Base-by-base conservation (phyloP, 2,888 invertebrate genomes). In the Tenthredo notha region DNA sequence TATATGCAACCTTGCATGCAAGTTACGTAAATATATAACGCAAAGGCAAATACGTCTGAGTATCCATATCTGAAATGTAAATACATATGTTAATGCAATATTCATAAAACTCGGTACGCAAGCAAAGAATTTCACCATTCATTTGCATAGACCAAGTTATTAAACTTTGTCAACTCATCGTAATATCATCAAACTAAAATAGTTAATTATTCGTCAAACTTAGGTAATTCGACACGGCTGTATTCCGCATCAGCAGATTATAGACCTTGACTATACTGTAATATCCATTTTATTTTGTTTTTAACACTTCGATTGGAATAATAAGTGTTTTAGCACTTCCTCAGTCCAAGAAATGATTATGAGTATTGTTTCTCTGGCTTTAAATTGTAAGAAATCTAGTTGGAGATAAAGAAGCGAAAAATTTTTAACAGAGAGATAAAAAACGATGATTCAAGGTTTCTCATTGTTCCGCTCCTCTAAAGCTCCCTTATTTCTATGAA, bases 181-280 rank as follows among this genome's bases (percentile, higher is more conserved):
- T 15, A 74, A 74, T 9, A 74, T 74, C 15, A 10, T 29, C 29
- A 15, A 50, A 47, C 15, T 75, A 75, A 25, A 15, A 29, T 50
- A 18, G 43, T 40, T 37, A 40, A 37, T 33, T 70, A 29, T 37
- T 70, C 7, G 6, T 18, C 72, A 21, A 18, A 25, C n/a, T 15
- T 12, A 2, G 21, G 72, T n/a, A 18, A 43, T 12, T 25, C 5
- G 21, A 74, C 18, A 3, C 40, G 7, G 43, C n/a, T 25, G 25
- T 25, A 74, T 21, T 74, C 21, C 21, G n/a, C 18, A 3, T 74
- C 72, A 43, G 72, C 72, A 74, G 40, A 74, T 74, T 74, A 25
- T 12, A 12, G 25, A 3, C 37, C 37, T 37, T 37, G 37, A 37
- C 2, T 12, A 9, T 12, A 10, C 25, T 10, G 25, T 61, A 3